Evolutionary conservation across 2,888 invertebrate species (phyloP).

Genomic region (Troglohyphantes excavatus): DNA sequence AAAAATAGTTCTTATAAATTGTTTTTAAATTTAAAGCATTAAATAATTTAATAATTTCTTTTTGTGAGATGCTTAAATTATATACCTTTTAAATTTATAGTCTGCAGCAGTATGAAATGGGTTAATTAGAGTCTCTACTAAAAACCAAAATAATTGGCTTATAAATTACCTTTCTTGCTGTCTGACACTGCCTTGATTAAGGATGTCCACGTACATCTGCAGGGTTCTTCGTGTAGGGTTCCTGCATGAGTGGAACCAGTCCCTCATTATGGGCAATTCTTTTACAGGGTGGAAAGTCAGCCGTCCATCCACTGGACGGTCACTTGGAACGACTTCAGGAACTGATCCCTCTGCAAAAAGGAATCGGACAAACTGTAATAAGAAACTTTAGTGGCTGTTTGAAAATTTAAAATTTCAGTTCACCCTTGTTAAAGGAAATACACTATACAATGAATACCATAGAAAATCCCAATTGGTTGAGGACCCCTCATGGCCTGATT

Average conservation of each 20-base stretch:
- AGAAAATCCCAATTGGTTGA: no score
- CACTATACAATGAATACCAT: no score
- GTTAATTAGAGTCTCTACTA: no score
- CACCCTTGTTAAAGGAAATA: background rate
- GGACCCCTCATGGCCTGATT: no score
- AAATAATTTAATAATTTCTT: no score
- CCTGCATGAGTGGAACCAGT: slow-evolving; percentile 81
- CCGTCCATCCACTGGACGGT: slow-evolving; percentile 79
- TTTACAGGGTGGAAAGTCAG: slow-evolving; percentile 82
- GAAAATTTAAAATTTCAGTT: background rate
- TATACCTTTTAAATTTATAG: no score
- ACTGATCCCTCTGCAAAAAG: slow-evolving; percentile 53
- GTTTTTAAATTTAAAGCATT: no score
- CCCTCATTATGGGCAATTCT: slow-evolving; percentile 82
- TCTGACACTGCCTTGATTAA: slow-evolving; percentile 82
- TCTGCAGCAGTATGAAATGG: no score
- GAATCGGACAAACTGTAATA: background rate
- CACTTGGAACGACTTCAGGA: slow-evolving; percentile 72
- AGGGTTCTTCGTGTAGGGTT: slow-evolving; percentile 81
- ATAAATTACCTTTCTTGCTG: slow-evolving; percentile 79
- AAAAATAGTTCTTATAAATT: no score
- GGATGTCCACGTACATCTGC: slow-evolving; percentile 81
- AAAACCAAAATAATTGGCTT: no score
- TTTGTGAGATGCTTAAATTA: no score
- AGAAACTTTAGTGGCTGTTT: background rate